Percentiles rank a stretch among this genome's conserved stretches.
Conservation (phyloP, 2,113 vertebrate genomes). For the Psettodes erumei region DNA sequence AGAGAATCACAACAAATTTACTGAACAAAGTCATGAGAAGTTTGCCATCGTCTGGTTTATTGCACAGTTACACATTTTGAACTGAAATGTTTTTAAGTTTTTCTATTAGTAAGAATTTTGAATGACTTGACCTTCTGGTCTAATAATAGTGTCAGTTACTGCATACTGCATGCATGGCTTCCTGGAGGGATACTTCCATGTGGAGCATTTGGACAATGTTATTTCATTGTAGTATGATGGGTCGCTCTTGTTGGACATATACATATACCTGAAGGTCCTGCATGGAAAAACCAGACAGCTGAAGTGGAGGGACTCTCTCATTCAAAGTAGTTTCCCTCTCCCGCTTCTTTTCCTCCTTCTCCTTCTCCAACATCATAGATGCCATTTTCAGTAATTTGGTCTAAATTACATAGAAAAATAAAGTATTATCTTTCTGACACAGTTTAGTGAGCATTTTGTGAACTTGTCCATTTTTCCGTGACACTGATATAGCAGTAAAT, state of each 20-base stretch:
- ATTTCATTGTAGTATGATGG: background rate
- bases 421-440: background rate
- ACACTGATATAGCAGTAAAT: background rate
- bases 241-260: background rate
- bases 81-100: background rate
- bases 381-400: constrained; percentile 78
- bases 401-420: constrained; percentile 39
- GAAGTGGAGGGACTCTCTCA: constrained; percentile 72
- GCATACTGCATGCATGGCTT: background rate
- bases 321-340: constrained; percentile 65
- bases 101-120: background rate
- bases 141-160: background rate
- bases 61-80: background rate
- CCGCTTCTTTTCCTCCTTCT: constrained; percentile 68
- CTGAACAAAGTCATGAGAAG: background rate
- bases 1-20: background rate
- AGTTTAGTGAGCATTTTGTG: background rate
- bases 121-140: background rate
- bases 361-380: constrained; percentile 62
- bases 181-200: background rate
- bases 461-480: background rate
- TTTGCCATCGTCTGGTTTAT: background rate
- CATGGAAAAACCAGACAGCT: constrained; percentile 72
- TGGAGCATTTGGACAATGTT: constrained; percentile 9
- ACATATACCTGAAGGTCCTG: constrained; percentile 80